Evolutionary conservation across 2,797 vertebrate species (phyloP), one percentile per base, ranked within the genome.

Genomic region (Oreonectes daqikongensis): DNA sequence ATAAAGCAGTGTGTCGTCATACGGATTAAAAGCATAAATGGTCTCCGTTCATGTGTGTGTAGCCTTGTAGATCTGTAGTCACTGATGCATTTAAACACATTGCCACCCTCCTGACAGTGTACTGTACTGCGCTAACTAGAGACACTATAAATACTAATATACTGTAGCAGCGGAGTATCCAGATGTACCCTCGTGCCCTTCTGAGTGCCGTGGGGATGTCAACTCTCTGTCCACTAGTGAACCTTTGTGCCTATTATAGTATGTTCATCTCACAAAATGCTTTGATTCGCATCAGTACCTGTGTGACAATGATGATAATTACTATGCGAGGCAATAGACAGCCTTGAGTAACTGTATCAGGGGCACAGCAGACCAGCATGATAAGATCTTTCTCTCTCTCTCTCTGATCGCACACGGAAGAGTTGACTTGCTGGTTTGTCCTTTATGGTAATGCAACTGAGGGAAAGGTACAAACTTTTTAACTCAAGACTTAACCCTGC

Each of bases 321-420:
- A 72, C 28, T 17, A 60, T 32, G 40, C 55, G 5, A 60, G 42
- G 28, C 30, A 63, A 61, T 5, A 71, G 18, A n/a, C 20, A 30
- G 55, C 50, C 22, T 55, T 69, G 68, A 69, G 68, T 70, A 26
- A 53, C 50, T 22, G 30, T 60, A 61, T 48, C 35, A 52, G 59
- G 4, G 30, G 24, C n/a, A 38, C 5, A 32, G 28, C 14, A 50
- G 22, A n/a, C 10, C 30, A 2, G 26, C 15, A 12, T 26, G 28
- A 59, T 18, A 6, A 48, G 28, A 26, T 60, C 73, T 18, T 22
- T 52, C 17, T 22, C 40, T 57, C 72, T n/a, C 32, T 66, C 61
- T 46, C 40, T 26, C 26, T 75, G 50, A 75, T 38, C 72, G 9
- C 20, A 38, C 74, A 26, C 55, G 5, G 26, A 55, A 26, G 11